phyloP scores from a whole-genome alignment of 2,113 vertebrate species.

The Ondatra zibethicus region DNA sequence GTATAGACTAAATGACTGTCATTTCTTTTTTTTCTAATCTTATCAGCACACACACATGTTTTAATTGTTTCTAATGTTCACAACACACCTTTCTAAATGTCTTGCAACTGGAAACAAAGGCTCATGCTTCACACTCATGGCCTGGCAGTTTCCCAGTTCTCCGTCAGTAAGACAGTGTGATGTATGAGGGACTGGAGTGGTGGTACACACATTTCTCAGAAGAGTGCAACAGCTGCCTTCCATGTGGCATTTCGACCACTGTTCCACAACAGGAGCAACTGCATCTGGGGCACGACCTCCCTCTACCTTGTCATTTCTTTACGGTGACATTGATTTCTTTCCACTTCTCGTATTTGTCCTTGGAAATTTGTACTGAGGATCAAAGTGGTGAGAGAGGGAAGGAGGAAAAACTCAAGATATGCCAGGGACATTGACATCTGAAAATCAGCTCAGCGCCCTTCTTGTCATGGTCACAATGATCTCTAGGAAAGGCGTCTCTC shows the following conservation, averaged over 20 bases:
- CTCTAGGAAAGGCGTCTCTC: background rate
- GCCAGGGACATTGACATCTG: background rate
- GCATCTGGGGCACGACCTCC: background rate
- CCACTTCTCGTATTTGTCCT: background rate
- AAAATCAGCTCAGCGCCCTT: background rate
- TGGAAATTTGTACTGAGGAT: background rate
- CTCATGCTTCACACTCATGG: background rate
- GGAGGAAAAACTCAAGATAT: background rate
- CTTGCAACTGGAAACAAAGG: background rate
- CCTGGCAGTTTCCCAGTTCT: background rate
- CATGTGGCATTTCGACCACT: background rate
- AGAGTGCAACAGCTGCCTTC: background rate
- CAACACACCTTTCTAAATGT: background rate
- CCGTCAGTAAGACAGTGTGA: background rate
- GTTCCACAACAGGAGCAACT: background rate
- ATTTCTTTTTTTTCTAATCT: background rate
- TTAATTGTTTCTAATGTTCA: background rate
- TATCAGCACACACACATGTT: background rate
- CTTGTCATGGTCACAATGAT: background rate
- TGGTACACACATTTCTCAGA: background rate
- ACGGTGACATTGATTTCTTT: background rate
- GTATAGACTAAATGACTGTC: background rate
- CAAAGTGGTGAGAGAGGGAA: background rate
- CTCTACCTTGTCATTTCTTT: background rate
- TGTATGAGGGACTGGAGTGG: background rate